phyloP scores from a whole-genome alignment of 2,888 invertebrate species.

The Cabera pusaria region DNA sequence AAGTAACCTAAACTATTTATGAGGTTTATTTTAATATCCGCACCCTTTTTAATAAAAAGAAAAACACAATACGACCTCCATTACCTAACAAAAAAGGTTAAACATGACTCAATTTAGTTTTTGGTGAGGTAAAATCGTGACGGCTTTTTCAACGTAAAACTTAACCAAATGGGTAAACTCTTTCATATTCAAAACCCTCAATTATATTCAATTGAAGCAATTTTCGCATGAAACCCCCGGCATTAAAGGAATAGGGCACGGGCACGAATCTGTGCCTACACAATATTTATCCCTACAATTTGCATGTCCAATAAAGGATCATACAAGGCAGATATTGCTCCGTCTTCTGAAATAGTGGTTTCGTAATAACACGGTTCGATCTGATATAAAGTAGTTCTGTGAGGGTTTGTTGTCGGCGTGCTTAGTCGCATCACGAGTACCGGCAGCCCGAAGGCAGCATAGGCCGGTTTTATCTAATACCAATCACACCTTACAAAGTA shows the following conservation, averaged over 20 bases:
- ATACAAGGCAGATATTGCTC: conserved; percentile 18
- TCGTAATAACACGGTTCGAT: conserved; percentile 19
- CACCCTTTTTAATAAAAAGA: conserved; percentile 1
- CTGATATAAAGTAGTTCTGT: conserved; percentile 8
- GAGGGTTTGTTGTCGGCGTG: conserved; percentile 1
- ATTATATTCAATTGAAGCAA: conserved; percentile 1
- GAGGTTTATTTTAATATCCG: conserved; percentile 1
- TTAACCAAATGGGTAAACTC: too few species aligned
- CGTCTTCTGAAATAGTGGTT: conserved; percentile 14
- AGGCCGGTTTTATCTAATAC: conserved; percentile 5
- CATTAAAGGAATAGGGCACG: background rate
- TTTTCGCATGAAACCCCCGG: conserved; percentile 1
- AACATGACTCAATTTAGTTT: too few species aligned
- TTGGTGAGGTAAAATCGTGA: too few species aligned
- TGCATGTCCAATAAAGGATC: conserved; percentile 24
- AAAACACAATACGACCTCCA: too few species aligned
- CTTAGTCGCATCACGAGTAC: conserved; percentile 10
- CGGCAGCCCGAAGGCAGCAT: conserved; percentile 4
- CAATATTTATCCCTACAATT: conserved; percentile 19
- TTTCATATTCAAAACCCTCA: background rate
- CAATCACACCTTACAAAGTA: conserved; percentile 8
- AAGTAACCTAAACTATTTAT: conserved; percentile 12
- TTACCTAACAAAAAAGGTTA: too few species aligned
- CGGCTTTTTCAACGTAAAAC: too few species aligned
- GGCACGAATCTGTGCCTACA: conserved; percentile 6